phyloP scores from a whole-genome alignment of 2,888 invertebrate genomes.

The Hydrotaea diabolus region DNA sequence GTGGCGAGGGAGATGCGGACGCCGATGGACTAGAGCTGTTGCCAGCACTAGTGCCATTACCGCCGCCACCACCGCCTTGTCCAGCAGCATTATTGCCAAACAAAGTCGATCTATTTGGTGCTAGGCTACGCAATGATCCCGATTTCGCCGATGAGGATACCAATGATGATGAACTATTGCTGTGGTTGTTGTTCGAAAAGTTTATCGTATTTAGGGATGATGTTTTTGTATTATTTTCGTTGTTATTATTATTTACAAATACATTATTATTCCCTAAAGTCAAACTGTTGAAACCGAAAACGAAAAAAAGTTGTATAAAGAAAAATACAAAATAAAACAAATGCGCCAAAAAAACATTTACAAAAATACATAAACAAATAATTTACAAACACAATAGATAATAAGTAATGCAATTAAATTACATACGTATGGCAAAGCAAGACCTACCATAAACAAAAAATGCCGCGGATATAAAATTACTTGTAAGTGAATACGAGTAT shows the following conservation, averaged over 20 bases:
- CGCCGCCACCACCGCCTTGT: slow-evolving; percentile 50
- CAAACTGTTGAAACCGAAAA: slow-evolving; percentile 75
- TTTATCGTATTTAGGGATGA: slow-evolving; percentile 68
- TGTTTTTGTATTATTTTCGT: slow-evolving; percentile 72
- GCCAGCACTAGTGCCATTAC: slow-evolving; percentile 48
- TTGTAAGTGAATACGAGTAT: too few relatives aligned
- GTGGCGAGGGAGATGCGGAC: slow-evolving; percentile 64
- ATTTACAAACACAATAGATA: slow-evolving; percentile 36
- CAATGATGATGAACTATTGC: slow-evolving; percentile 68
- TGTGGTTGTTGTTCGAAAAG: slow-evolving; percentile 69
- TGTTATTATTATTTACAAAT: slow-evolving; percentile 80
- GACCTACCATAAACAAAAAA: too few relatives aligned
- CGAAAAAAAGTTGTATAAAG: slow-evolving; percentile 40
- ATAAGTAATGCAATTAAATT: slow-evolving; percentile 7
- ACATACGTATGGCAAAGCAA: not conserved
- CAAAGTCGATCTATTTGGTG: slow-evolving; percentile 79
- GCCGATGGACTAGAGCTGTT: slow-evolving; percentile 67
- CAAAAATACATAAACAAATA: slow-evolving; percentile 62
- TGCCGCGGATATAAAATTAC: too few relatives aligned
- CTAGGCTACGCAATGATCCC: slow-evolving; percentile 73
- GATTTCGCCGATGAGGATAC: slow-evolving; percentile 67
- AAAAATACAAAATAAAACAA: slow-evolving; percentile 63
- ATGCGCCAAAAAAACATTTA: slow-evolving; percentile 64
- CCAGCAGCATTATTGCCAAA: slow-evolving; percentile 72
- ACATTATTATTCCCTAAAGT: slow-evolving; percentile 79